These are phyloP conservation scores for Pilophorus perplexus DNA, from an alignment of 2,888 invertebrate genomes.

Conservation along the genomic window DNA sequence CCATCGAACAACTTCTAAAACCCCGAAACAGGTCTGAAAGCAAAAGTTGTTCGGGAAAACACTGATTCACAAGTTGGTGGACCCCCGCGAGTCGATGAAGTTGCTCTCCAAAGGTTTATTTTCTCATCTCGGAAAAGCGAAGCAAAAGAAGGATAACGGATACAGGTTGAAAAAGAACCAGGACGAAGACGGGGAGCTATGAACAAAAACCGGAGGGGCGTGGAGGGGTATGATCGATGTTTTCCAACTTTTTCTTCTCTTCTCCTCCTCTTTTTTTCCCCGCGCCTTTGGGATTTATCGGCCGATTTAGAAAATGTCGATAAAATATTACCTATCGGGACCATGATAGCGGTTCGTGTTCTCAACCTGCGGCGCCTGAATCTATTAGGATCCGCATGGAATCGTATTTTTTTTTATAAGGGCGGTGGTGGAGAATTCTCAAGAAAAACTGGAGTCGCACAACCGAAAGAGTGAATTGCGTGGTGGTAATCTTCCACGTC, in stretches of 20 bases:
- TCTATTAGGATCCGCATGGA: neutral
- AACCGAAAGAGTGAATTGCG: too few species aligned
- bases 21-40: too few species aligned
- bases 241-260: neutral
- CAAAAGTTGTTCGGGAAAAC: too few species aligned
- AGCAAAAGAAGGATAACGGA: neutral
- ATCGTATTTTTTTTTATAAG: neutral
- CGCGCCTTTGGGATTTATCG: constrained; percentile 13
- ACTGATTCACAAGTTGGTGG: too few species aligned
- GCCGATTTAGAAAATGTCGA: constrained; percentile 11
- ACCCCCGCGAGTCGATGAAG: neutral
- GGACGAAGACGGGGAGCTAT: neutral
- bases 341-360: neutral
- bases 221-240: constrained; percentile 17
- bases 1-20: too few species aligned
- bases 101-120: neutral
- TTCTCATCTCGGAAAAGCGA: neutral
- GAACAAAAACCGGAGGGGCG: constrained; percentile 6
- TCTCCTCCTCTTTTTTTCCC: neutral
- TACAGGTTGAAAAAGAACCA: neutral
- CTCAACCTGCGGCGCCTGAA: neutral
- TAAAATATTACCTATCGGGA: constrained; percentile 10
- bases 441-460: too few species aligned
- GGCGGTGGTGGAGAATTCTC: neutral
- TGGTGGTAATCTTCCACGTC: neutral